Evolutionary conservation across 2,113 vertebrate genomes (phyloP).

Genomic region (Zapornia atra): DNA sequence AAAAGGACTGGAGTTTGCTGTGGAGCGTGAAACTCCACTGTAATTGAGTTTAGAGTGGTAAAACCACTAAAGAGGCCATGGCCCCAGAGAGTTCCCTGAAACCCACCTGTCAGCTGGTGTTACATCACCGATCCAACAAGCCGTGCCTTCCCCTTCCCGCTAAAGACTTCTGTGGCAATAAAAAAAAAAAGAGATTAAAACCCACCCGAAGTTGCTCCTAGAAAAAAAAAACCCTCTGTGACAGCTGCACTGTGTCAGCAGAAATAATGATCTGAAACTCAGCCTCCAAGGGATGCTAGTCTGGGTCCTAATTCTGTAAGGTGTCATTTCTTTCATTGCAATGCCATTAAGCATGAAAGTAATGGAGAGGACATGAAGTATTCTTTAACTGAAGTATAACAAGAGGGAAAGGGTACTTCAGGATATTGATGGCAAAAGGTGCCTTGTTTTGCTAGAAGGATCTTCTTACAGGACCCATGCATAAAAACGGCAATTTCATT

Average conservation of each 20-base stretch:
- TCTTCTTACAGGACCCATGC: neutral
- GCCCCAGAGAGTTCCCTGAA: conserved; percentile 91
- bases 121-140: conserved; percentile 87
- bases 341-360: conserved; percentile 48
- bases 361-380: conserved; percentile 62
- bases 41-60: conserved; percentile 86
- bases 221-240: conserved; percentile 54
- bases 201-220: conserved; percentile 59
- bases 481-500: neutral
- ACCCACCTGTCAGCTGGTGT: conserved; percentile 94
- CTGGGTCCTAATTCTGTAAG: conserved; percentile 56
- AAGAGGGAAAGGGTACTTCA: neutral
- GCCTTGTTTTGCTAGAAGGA: neutral
- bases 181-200: neutral
- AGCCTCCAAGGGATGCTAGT: conserved; percentile 68
- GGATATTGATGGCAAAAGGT: conserved; percentile 24
- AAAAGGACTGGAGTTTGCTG: conserved; percentile 75
- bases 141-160: conserved; percentile 68
- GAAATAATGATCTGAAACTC: conserved; percentile 82
- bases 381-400: conserved; percentile 17
- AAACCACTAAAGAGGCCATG: conserved; percentile 82
- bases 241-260: conserved; percentile 84
- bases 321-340: conserved; percentile 69
- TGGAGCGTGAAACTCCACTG: conserved; percentile 80
- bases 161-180: conserved; percentile 75